Evolutionary conservation across 1,140 invertebrate genomes (phyloP), one percentile per base, ranked within the genome.

Genomic region (Orius laevigatus): DNA sequence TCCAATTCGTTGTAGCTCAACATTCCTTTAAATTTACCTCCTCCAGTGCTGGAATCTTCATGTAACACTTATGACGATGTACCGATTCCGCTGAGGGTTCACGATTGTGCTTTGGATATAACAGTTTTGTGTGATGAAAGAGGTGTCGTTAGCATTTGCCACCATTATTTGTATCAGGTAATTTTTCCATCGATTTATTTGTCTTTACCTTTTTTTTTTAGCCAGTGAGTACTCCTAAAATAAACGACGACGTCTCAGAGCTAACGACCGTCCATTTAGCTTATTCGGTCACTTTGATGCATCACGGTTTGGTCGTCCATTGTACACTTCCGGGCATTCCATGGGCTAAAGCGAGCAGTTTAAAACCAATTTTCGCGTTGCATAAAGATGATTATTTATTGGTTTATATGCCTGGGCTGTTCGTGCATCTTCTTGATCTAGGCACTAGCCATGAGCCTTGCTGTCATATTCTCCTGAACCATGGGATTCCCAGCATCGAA

Each of bases 91-190:
- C 52, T 18, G 67, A 79, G 46, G 46, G 75, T 85, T 16, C 81
- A 85, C 59, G 81, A 87, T 61, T 82, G 80, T 60, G 79, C 80
- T 6, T 63, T 87, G 18, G 82, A 87, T 67, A 66, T 87, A 5
- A 75, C 80, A 54, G 81, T 87, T 38, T 67, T 85, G 39, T 79
- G 80, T 18, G 73, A 79, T 58, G 70, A 75, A 31, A 73, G 73
- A 50, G 83, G 83, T 48, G 69, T 82, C 58, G 74, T 86, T 14
- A 84, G 81, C 55, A 77, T 88, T 39, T 86, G 83, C 56, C 83
- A 87, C 65, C 81, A 88, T 65, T 88, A 87, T 57, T 64, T 87
- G 1, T 88, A 86, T 59, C 78, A 84, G 62, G 63, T 65, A 55
- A 41, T 33, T 18, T 39, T 36, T 43, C 25, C 16, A 19, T 2